phyloP scores from a whole-genome alignment of 37 sponge, comb jelly and placozoan species.

The Mnemiopsis leidyi region DNA sequence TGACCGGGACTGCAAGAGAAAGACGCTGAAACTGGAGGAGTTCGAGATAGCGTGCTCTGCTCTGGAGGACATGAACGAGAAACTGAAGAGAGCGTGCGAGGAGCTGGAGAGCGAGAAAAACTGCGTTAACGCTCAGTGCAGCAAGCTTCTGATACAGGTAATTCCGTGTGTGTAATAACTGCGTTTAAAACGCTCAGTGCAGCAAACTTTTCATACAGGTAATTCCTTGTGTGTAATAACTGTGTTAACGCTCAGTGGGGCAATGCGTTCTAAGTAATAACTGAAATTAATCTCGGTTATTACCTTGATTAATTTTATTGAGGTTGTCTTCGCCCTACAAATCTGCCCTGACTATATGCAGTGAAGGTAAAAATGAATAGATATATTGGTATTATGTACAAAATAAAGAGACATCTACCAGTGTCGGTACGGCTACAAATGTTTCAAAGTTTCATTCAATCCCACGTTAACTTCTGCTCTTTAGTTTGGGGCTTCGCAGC shows the following conservation, averaged over 20 bases:
- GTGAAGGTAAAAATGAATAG: too few species aligned
- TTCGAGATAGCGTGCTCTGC: constrained; percentile 45
- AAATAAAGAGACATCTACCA: too few species aligned
- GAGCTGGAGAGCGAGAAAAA: constrained; percentile 40
- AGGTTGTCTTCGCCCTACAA: constrained; percentile 96
- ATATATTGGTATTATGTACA: too few species aligned
- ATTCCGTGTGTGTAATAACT: constrained; percentile 8
- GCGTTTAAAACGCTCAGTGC: constrained; percentile 35
- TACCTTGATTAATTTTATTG: constrained; percentile 97
- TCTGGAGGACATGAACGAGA: constrained; percentile 58
- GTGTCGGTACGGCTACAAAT: too few species aligned
- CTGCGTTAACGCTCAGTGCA: constrained; percentile 34
- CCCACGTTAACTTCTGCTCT: too few species aligned
- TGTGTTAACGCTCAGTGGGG: constrained; percentile 21
- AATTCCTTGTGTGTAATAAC: background rate
- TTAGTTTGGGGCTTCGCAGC: too few species aligned
- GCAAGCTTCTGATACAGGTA: constrained; percentile 55
- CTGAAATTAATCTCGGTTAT: too few species aligned
- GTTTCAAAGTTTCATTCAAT: too few species aligned
- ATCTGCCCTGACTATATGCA: constrained; percentile 96
- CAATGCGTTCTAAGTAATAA: too few species aligned
- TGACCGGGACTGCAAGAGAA: background rate
- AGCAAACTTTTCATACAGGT: constrained; percentile 55
- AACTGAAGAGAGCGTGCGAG: constrained; percentile 17
- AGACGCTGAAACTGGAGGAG: constrained; percentile 18